A percentile compares a stretch with the other conserved stretches of the same genome.
Conservation (phyloP, 1,140 invertebrate species). For the Doryteuthis pealeii region DNA sequence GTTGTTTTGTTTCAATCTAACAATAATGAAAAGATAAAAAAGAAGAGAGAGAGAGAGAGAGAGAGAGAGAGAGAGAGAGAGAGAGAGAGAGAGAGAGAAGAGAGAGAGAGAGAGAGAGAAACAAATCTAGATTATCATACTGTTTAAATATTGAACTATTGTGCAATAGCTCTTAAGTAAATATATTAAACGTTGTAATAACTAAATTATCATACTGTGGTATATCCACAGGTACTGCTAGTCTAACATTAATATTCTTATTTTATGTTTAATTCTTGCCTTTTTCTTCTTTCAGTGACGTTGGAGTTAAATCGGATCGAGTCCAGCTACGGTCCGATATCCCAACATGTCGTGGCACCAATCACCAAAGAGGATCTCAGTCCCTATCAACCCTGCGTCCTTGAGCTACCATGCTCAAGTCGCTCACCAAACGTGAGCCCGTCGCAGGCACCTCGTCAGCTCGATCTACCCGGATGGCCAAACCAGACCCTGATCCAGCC, state of each 20-base stretch:
- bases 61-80: no score
- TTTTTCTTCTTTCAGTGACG: background rate
- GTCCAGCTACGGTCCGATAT: background rate
- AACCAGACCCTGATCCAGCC: background rate
- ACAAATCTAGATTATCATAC: no score
- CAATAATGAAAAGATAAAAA: no score
- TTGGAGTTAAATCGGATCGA: background rate
- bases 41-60: no score
- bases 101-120: constrained; percentile 6
- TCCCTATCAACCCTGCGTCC: background rate
- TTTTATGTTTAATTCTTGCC: background rate
- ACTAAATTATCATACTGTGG: no score
- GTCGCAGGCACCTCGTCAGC: constrained; percentile 4
- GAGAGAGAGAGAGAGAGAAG: constrained; percentile 2
- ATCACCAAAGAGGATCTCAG: background rate
- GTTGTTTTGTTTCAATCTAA: no score
- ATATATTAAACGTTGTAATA: no score
- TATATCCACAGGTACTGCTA: no score
- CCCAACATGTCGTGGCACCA: background rate
- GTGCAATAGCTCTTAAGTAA: no score
- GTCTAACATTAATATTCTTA: no score
- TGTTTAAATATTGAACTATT: no score
- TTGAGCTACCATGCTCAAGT: background rate
- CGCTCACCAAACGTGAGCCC: background rate
- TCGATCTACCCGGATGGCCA: constrained; percentile 2